Base-by-base conservation (phyloP, 2,888 invertebrate genomes). In the Leucania comma region DNA sequence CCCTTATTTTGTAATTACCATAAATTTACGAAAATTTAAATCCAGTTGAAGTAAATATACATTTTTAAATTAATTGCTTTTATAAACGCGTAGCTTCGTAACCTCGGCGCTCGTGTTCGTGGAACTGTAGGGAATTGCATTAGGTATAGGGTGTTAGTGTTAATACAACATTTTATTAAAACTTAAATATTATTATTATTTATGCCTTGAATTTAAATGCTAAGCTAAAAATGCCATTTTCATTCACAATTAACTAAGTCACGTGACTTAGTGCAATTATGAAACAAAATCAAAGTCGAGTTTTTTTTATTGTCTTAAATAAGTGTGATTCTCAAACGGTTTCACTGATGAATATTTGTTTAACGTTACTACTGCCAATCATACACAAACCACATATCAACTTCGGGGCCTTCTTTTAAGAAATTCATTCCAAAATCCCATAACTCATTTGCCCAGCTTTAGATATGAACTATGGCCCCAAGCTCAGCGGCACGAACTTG, bases 21-120 rank as follows among this genome's bases (percentile, higher is more conserved):
- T 46, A 32, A 32, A 35, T 48, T 35, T n/a, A 3, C 20, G 32
- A 42, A 68, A 54, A 69, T 48, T 46, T 8, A 20, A 58, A 71
- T 22, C 4, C 24, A 46, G 6, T 51, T 70, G n/a, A 46, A 57
- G 24, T 48, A 42, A 46, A 24, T n/a, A 22, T 6, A 17, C 2
- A 26, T 22, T 69, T 32, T 17, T 12, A 58, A 42, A 51, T 22
- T 22, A 12, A 50, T 57, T 51, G 22, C 60, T 0, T 32, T 32
- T 32, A 8, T 42, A 53, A 14, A 14, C 0, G n/a, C 12, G 54
- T 68, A 56, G 56, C 10, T 6, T 20, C 20, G 53, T 53, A 53
- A 12, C 54, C 46, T 5, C 12, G 46, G 46, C 24, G n/a, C 53
- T 20, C 61, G 22, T 22, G 3, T 53, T 48, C 53, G 46, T 61